Conservation (phyloP, 64 coral and sea anemone species). For the Hydrozoanthus tunicans region DNA sequence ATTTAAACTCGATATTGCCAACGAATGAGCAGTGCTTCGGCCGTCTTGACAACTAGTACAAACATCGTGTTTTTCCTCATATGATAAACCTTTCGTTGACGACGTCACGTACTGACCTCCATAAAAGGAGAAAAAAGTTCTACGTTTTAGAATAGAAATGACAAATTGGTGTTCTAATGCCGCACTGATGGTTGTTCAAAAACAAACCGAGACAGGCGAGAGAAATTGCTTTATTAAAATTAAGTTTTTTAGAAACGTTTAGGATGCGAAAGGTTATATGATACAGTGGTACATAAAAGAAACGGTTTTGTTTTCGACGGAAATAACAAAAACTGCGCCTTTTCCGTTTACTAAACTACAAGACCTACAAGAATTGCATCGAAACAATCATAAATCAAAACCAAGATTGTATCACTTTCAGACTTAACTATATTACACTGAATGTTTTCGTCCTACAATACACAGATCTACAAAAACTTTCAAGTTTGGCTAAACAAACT, state of each 20-base stretch:
- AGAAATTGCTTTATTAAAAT: background rate
- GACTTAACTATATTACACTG: too few species aligned
- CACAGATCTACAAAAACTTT: too few species aligned
- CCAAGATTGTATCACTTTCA: too few species aligned
- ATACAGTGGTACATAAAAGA: background rate
- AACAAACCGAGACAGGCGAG: background rate
- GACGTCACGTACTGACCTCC: background rate
- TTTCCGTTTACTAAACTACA: background rate
- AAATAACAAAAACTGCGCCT: conserved; percentile 5
- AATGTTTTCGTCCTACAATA: too few species aligned
- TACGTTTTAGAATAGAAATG: background rate
- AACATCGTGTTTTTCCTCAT: background rate
- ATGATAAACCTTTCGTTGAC: background rate
- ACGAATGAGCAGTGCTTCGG: background rate
- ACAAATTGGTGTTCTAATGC: background rate
- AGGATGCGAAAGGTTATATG: background rate
- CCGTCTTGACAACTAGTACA: conserved; percentile 22
- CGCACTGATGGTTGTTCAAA: background rate
- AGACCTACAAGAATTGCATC: background rate
- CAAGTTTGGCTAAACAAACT: too few species aligned
- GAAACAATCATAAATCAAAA: background rate
- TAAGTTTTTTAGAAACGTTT: background rate
- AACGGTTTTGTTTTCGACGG: background rate
- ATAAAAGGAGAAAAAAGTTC: background rate
- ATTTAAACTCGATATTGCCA: background rate